phyloP scores from a whole-genome alignment of 53 echinoderm and acorn worm genomes.

The Hippasteria phrygiana region DNA sequence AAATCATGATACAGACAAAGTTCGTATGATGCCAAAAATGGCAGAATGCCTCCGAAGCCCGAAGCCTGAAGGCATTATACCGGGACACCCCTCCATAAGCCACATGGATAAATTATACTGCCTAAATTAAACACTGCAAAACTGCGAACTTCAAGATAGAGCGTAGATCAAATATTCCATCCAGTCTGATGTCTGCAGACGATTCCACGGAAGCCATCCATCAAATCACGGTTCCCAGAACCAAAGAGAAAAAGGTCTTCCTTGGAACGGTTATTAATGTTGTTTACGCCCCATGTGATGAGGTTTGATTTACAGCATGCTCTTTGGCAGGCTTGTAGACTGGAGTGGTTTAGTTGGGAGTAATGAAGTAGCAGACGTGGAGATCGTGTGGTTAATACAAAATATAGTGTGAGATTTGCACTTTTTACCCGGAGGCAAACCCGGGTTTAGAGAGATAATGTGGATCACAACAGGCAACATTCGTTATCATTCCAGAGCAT shows the following conservation, averaged over 20 bases:
- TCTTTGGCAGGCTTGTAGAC: background rate
- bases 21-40: too few species aligned
- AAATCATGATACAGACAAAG: too few species aligned
- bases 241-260: background rate
- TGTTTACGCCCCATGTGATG: background rate
- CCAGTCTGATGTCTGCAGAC: background rate
- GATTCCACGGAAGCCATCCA: background rate
- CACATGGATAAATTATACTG: too few species aligned
- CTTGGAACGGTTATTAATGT: background rate
- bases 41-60: too few species aligned
- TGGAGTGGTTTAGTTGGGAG: background rate
- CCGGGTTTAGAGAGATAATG: background rate
- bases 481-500: too few species aligned
- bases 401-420: background rate
- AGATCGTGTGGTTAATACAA: background rate
- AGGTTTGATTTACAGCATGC: background rate
- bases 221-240: background rate
- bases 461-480: too few species aligned
- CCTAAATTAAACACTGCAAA: background rate
- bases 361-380: background rate
- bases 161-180: background rate
- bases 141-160: background rate
- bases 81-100: too few species aligned
- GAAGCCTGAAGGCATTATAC: too few species aligned
- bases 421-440: background rate